Base-by-base conservation (phyloP, 37 sponge, comb jelly and placozoan species). In the Eunapius fragilis region DNA sequence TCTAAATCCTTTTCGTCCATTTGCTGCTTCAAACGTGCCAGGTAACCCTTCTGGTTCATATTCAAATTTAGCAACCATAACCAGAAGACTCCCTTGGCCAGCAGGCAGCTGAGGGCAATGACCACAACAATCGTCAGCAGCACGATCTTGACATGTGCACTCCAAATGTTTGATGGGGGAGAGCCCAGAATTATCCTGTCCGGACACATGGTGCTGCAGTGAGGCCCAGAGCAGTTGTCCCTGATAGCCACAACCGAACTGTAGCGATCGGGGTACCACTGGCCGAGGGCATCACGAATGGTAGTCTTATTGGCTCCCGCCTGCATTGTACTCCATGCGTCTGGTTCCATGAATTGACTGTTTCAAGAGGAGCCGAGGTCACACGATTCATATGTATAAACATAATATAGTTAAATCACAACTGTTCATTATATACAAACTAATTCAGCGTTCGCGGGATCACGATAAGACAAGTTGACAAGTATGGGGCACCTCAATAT, bases 161-260 rank as follows among this genome's bases (percentile, higher is more conserved):
- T 58, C 58, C 58, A 58, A 58, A 58, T 58, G 17, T 58, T 19
- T 58, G 22, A 17, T 2, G 22, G 58, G 2, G 14, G 58, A 2
- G 58, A 19, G 1, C 58, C 58, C 58, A 58, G 17, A 5, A 28
- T 33, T 10, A 90, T 27, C 30, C 0, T 49, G 13, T 94, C 94
- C 0, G 94, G 91, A 50, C 94, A 94, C 31, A 4, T 71, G 47
- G 10, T 12, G 37, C 87, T 88, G 72, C 94, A 94, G 58, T 88
- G 84, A 5, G 82, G 87, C 0, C 91, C 82, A 22, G 67, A 67
- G 68, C 94, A 94, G 2, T 0, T n/a, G 70, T 93, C 94, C 30
- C 85, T 73, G 68, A 87, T 13, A 19, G 58, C 14, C 58, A 89
- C 49, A 31, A 17, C 9, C 83, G 32, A 71, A 4, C 19, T 19